Evolutionary conservation across 1,140 invertebrate genomes (phyloP).

Genomic region (Ceratina australensis): DNA sequence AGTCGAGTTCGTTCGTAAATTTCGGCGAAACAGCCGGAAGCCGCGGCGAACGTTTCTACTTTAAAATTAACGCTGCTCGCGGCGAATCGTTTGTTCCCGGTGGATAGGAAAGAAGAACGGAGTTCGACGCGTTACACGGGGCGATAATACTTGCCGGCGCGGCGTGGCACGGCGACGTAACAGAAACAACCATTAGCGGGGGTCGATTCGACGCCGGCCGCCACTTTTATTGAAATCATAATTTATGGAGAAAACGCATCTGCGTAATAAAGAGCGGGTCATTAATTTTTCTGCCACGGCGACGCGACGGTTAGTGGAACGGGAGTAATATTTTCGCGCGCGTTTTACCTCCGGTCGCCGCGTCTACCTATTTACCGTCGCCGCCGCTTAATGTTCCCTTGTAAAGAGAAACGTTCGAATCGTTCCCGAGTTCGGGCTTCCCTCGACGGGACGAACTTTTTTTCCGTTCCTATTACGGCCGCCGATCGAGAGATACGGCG

Average conservation of each 20-base stretch:
- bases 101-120: neutral
- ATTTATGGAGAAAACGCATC: conserved; percentile 61
- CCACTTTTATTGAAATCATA: conserved; percentile 49
- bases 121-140: neutral
- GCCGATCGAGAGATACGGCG: too few species aligned
- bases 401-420: conserved; percentile 39
- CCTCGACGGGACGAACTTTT: neutral
- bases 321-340: conserved; percentile 47
- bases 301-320: conserved; percentile 8
- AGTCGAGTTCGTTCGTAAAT: neutral
- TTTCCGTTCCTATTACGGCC: too few species aligned
- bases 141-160: neutral
- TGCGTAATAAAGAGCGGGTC: conserved; percentile 58
- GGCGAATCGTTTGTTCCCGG: too few species aligned
- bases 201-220: conserved; percentile 8
- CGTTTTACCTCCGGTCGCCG: conserved; percentile 28
- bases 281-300: conserved; percentile 46
- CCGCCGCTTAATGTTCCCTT: conserved; percentile 46
- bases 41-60: neutral
- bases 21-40: too few species aligned
- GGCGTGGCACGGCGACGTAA: neutral
- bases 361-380: conserved; percentile 13
- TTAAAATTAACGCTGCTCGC: neutral
- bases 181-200: conserved; percentile 36
- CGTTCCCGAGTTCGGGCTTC: conserved; percentile 33